Evolutionary conservation across 2,113 vertebrate species (phyloP).

Genomic region (Piliocolobus tephrosceles): DNA sequence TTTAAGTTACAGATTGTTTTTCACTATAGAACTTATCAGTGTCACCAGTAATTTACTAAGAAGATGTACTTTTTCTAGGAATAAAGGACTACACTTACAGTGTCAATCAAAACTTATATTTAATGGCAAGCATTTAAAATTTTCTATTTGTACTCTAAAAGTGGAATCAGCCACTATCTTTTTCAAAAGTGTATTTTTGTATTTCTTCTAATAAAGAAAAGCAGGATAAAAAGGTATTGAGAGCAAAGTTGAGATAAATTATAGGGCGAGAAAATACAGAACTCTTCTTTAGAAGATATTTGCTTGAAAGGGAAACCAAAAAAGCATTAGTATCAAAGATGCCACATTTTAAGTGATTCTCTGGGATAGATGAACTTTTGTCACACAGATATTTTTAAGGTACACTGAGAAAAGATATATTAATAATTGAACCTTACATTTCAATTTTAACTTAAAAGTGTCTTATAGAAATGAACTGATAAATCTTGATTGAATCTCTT

Average conservation of each 20-base stretch:
- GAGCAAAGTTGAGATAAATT: constrained; percentile 35
- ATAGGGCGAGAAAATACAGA: background rate
- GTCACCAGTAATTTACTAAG: background rate
- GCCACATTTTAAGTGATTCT: background rate
- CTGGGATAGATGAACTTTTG: background rate
- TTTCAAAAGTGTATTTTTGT: constrained; percentile 15
- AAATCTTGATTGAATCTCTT: background rate
- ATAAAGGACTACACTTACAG: background rate
- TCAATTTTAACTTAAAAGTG: background rate
- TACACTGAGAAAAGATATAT: background rate
- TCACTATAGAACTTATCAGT: background rate
- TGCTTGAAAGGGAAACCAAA: constrained; percentile 23
- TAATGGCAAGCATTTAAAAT: background rate
- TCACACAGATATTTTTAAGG: background rate
- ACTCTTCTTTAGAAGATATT: constrained; percentile 52
- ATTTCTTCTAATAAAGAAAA: constrained; percentile 10
- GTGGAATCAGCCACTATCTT: background rate
- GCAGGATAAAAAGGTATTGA: background rate
- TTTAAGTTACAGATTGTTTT: background rate
- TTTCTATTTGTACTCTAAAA: constrained; percentile 1
- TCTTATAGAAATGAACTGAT: constrained; percentile 43
- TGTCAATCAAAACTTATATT: background rate
- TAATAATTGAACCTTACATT: background rate
- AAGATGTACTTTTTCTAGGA: background rate
- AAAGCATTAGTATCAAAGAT: constrained; percentile 26